Evolutionary conservation across 2,888 invertebrate species (phyloP), one percentile per base, ranked within the genome.

Genomic region (Sphaerophoria rueppellii): DNA sequence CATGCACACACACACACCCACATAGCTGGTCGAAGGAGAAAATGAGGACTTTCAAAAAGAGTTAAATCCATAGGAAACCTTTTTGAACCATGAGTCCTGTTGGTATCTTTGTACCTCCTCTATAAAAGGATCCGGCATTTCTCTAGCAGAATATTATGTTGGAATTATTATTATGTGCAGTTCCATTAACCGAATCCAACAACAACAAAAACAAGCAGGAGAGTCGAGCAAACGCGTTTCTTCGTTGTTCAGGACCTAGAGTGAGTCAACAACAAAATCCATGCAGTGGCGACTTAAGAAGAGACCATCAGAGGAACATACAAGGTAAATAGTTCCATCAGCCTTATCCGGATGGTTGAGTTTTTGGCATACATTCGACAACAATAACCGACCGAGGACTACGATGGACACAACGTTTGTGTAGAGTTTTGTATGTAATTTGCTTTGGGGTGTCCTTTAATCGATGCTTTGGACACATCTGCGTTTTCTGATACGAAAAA

Each of bases 161-260:
- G 76, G 85, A 81, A 85, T 83, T 85, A 85, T 85, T 85, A 85
- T 85, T 85, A 85, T 85, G 76, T 85, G 76, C 81, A 81, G 73
- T 70, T 34, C 76, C 81, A 81, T 81, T 85, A 85, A 72, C 57
- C 63, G 73, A 70, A 54, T 67, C 54, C 40, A 16, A n/a, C 4
- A 54, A 43, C 67, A 46, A 48, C 35, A 67, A 65, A 32, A 52
- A 46, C 40, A 24, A 7, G 40, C 50, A 48, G 16, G 61, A 63
- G 5, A 61, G 40, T 40, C 16, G 63, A 57, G 40, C 32, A 57
- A 37, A 37, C 55, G 54, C 73, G 46, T 40, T 9, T 1, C 34
- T 6, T 16, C 73, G 46, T 40, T 9, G 40, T 37, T 6, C 32
- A 65, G 48, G 67, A 77, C 67, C 72, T 43, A 81, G 52, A 70